Evolutionary conservation across 2,888 invertebrate genomes (phyloP), one percentile per base, ranked within the genome.

Genomic region (Rhagium mordax): DNA sequence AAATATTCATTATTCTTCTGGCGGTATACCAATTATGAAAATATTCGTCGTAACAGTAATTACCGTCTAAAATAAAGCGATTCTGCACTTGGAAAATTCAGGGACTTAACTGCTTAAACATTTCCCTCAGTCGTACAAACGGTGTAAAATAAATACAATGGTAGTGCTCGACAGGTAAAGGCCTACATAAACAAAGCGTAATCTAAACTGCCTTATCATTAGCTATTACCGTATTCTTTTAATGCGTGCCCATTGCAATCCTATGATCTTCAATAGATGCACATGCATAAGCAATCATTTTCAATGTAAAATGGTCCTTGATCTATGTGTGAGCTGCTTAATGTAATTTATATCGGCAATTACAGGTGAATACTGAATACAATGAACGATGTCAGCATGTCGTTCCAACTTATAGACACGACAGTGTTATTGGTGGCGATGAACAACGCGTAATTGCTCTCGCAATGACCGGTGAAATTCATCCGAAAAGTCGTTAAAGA

Each of bases 251-350:
- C 24, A 20, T 55, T 55, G 20, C 21, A 55, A 24, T 20, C 24
- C 24, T 24, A 24, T 55, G n/a, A 21, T 55, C 55, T 55, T 55
- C 55, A 55, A 55, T 24, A 21, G 24, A 55, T 55, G 55, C 55
- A 55, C 55, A 55, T 55, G n/a, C 55, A 55, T 55, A 55, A 55
- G 24, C 55, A 55, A 55, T 55, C 55, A 55, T 24, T 55, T 21
- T 55, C 55, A 55, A 24, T n/a, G 24, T 21, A 55, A 55, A 55
- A 55, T 55, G 18, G 55, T 24, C 55, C 55, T 55, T 55, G 55
- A 55, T 55, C n/a, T 55, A 55, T 55, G 55, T 21, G 20, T 24
- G 55, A 55, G 55, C 55, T 55, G 21, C 55, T 21, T 55, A 21
- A 55, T 55, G 55, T 24, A 55, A 55, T 55, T 55, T 55, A 55